Conservation (phyloP, 37 sponge, comb jelly and placozoan species). For the Tethya wilhelma region DNA sequence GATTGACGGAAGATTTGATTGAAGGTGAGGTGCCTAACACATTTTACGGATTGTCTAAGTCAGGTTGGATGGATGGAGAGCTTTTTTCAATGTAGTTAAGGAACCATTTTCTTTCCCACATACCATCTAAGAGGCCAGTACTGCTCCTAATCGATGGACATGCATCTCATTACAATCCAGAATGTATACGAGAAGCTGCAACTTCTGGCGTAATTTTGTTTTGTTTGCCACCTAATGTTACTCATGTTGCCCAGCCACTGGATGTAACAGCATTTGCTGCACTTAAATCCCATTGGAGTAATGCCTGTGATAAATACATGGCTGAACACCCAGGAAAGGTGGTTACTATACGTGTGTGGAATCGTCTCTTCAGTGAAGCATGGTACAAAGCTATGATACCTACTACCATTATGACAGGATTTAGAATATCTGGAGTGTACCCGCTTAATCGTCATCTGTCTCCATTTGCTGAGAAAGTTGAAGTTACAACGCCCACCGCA, state of each 20-base stretch:
- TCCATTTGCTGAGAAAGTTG: no score
- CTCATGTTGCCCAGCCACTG: slow-evolving; percentile 16
- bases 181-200: slow-evolving; percentile 27
- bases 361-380: neutral
- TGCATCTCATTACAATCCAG: slow-evolving; percentile 41
- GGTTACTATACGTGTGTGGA: neutral
- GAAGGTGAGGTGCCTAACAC: slow-evolving; percentile 45
- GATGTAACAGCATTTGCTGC: slow-evolving; percentile 5
- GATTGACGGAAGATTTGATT: neutral
- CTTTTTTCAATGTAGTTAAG: slow-evolving; percentile 42
- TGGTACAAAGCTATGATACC: neutral
- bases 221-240: slow-evolving; percentile 30
- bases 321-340: slow-evolving; percentile 12
- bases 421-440: neutral
- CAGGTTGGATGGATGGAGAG: slow-evolving; percentile 45
- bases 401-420: neutral
- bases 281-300: slow-evolving; percentile 10
- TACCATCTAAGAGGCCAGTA: slow-evolving; percentile 24
- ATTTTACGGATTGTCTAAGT: slow-evolving; percentile 39
- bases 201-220: slow-evolving; percentile 24
- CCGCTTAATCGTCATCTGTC: neutral
- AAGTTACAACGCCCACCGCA: no score
- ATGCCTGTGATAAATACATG: slow-evolving; percentile 13
- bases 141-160: slow-evolving; percentile 47
- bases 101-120: slow-evolving; percentile 35